These are phyloP conservation scores for Mesoclemmys tuberculata DNA, from an alignment of 2,113 vertebrate genomes.

Conservation along the genomic window DNA sequence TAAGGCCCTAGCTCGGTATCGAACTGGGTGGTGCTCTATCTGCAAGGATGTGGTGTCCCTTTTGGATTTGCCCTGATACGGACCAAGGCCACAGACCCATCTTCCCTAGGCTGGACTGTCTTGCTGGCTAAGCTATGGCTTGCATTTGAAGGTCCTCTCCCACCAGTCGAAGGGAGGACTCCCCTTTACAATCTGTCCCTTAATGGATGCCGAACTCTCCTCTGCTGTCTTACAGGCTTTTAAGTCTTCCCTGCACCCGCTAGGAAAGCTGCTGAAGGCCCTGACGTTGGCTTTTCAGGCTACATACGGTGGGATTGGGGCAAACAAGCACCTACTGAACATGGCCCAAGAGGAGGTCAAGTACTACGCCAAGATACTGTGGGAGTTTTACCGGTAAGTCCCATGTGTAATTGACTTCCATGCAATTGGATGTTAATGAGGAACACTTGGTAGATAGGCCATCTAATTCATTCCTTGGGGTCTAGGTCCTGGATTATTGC, in stretches of 20 bases:
- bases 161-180: background rate
- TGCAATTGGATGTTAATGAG: accelerated
- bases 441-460: background rate
- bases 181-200: background rate
- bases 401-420: accelerated
- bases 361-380: slow-evolving; percentile 73
- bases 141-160: background rate
- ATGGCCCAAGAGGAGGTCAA: slow-evolving; percentile 84
- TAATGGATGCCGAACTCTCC: background rate
- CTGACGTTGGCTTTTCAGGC: slow-evolving; percentile 78
- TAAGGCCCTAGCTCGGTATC: background rate
- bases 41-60: background rate
- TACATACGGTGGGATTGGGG: slow-evolving; percentile 72
- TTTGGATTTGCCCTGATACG: background rate
- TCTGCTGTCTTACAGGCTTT: slow-evolving; percentile 62
- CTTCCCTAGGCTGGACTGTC: background rate
- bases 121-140: background rate
- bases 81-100: background rate
- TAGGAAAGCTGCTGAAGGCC: slow-evolving; percentile 76
- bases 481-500: background rate
- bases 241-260: slow-evolving; percentile 70
- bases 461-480: accelerated
- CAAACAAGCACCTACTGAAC: slow-evolving; percentile 79
- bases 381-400: slow-evolving; percentile 79
- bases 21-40: background rate